These are phyloP conservation scores for Acropora tenuis DNA, from an alignment of 64 coral and sea anemone species.

Conservation along the genomic window DNA sequence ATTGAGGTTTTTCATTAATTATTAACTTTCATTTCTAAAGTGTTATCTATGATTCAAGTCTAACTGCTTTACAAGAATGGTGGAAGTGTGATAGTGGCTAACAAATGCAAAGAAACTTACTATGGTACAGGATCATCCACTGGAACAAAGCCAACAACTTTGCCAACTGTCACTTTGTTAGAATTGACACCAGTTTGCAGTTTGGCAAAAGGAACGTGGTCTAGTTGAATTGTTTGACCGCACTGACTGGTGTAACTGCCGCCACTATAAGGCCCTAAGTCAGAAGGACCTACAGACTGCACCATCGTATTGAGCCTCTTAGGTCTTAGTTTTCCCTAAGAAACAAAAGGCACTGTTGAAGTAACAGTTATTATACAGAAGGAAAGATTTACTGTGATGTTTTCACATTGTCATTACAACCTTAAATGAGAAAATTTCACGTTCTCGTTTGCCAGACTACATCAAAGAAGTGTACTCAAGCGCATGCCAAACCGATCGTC, in stretches of 20 bases:
- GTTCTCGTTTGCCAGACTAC: no score
- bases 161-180: constrained; percentile 86
- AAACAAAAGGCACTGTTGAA: background rate
- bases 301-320: constrained; percentile 88
- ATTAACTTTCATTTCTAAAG: no score
- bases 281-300: constrained; percentile 70
- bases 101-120: constrained; percentile 74
- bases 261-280: constrained; percentile 86
- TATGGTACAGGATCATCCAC: constrained; percentile 95
- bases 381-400: no score
- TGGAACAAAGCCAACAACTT: constrained; percentile 90
- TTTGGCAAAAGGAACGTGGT: constrained; percentile 59
- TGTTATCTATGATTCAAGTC: no score
- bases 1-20: no score
- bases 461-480: background rate
- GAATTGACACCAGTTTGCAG: constrained; percentile 72
- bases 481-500: no score
- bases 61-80: no score
- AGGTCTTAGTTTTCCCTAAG: constrained; percentile 87
- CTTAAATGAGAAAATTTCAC: no score
- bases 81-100: no score
- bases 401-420: no score
- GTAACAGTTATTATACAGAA: no score
- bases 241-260: constrained; percentile 79
- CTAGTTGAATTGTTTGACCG: constrained; percentile 71